Percentiles rank a stretch among this genome's conserved stretches.
phyloP scores from a whole-genome alignment of 2,113 vertebrate species.

The Oncorhynchus kisutch region DNA sequence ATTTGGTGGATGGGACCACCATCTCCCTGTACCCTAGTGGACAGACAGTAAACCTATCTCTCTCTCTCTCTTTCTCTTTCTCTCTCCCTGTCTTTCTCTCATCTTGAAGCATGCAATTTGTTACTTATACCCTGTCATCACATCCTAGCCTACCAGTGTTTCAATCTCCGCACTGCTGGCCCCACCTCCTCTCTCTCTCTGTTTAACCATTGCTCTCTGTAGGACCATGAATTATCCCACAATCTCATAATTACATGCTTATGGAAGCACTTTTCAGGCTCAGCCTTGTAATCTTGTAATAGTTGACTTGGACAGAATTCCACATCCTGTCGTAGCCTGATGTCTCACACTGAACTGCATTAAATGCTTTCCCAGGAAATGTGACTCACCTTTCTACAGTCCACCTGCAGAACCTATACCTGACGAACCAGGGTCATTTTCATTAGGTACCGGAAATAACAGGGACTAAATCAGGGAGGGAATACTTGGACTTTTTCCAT shows the following conservation, averaged over 20 bases:
- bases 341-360: neutral
- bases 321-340: constrained; percentile 1
- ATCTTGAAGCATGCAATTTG: constrained; percentile 14
- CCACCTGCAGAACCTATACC: neutral
- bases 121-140: constrained; percentile 35
- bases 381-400: neutral
- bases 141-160: neutral
- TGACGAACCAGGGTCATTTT: constrained; percentile 12
- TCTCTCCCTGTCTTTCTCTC: neutral
- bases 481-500: no score
- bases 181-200: neutral
- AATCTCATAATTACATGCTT: constrained; percentile 15
- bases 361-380: neutral
- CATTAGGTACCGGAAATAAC: neutral
- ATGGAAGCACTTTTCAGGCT: neutral
- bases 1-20: no score
- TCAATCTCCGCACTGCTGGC: neutral
- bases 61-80: no score
- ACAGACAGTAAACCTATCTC: neutral
- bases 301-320: neutral
- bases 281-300: neutral
- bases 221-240: constrained; percentile 7
- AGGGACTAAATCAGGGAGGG: neutral
- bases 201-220: neutral
- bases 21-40: no score